Evolutionary conservation across 2,888 invertebrate species (phyloP).

Genomic region (Portevinia maculata): DNA sequence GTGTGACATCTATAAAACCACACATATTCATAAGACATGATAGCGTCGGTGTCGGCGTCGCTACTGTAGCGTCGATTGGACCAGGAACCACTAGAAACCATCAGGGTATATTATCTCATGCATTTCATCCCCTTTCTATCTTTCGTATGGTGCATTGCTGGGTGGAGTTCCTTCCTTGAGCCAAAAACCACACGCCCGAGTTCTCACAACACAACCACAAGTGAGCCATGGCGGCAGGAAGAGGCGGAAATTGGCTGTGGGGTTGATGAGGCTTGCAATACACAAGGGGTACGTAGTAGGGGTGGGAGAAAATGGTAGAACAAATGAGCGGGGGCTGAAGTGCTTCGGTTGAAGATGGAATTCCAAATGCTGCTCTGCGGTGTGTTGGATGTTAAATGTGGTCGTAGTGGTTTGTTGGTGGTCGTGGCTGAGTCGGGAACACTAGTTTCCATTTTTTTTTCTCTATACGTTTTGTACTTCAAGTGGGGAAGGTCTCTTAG

Average conservation of each 20-base stretch:
- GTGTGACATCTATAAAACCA: constrained; percentile 16
- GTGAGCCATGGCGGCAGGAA: constrained; percentile 11
- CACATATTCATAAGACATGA: constrained; percentile 32
- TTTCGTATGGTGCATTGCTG: neutral
- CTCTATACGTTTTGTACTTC: neutral
- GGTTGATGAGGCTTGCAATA: constrained; percentile 6
- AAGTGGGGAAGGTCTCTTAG: constrained; percentile 39
- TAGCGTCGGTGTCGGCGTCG: constrained; percentile 9
- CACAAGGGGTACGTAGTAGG: constrained; percentile 6
- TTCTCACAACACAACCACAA: constrained; percentile 50
- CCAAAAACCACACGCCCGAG: constrained; percentile 52
- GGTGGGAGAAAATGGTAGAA: constrained; percentile 37
- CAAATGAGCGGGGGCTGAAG: constrained; percentile 52
- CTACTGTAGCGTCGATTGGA: constrained; percentile 48
- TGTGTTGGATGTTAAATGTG: constrained; percentile 68
- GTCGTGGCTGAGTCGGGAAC: constrained; percentile 38
- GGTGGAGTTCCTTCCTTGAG: constrained; percentile 22
- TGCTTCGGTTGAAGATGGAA: constrained; percentile 64
- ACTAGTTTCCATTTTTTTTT: constrained; percentile 35
- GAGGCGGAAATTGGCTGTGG: constrained; percentile 9
- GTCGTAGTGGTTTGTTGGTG: constrained; percentile 56
- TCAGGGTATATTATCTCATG: constrained; percentile 46
- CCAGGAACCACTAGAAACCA: constrained; percentile 52
- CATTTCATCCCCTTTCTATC: constrained; percentile 61
- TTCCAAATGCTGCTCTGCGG: constrained; percentile 70